Percentiles rank a stretch among this genome's conserved stretches.
These are phyloP conservation scores for Urocynchramus pylzowi DNA, from an alignment of 2,113 vertebrate genomes.

Conservation along the genomic window DNA sequence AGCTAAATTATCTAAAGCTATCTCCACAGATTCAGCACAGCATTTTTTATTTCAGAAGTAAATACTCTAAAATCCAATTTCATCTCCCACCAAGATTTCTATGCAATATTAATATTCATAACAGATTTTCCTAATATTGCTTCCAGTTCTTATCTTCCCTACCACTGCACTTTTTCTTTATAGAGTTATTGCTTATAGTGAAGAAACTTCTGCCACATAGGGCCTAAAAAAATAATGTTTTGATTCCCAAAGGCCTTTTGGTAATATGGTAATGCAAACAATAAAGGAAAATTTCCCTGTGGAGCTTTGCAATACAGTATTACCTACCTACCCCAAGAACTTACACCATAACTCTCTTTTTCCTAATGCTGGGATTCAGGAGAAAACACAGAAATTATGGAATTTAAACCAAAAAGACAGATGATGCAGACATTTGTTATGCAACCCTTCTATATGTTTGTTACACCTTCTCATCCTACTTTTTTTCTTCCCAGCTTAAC, in stretches of 20 bases:
- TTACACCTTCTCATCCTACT: background rate
- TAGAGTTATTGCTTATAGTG: background rate
- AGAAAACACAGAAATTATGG: background rate
- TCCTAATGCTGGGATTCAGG: background rate
- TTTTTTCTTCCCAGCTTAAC: background rate
- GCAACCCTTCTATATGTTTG: background rate
- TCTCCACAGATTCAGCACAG: background rate
- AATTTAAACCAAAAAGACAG: background rate
- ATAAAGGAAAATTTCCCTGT: background rate
- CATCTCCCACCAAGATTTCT: background rate
- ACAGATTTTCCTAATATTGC: background rate
- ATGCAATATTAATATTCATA: background rate
- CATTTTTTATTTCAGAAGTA: background rate
- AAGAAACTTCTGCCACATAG: background rate
- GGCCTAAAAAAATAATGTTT: background rate
- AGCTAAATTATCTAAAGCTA: background rate
- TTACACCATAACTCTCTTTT: background rate
- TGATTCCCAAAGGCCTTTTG: background rate
- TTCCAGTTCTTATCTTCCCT: background rate
- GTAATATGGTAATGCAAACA: background rate
- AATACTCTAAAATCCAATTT: constrained; percentile 5
- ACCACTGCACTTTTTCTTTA: background rate
- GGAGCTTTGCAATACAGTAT: background rate
- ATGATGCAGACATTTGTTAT: background rate
- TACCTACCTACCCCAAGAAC: background rate